Conservation (phyloP, 2,797 vertebrate species). For the Halcyon leucocephala region DNA sequence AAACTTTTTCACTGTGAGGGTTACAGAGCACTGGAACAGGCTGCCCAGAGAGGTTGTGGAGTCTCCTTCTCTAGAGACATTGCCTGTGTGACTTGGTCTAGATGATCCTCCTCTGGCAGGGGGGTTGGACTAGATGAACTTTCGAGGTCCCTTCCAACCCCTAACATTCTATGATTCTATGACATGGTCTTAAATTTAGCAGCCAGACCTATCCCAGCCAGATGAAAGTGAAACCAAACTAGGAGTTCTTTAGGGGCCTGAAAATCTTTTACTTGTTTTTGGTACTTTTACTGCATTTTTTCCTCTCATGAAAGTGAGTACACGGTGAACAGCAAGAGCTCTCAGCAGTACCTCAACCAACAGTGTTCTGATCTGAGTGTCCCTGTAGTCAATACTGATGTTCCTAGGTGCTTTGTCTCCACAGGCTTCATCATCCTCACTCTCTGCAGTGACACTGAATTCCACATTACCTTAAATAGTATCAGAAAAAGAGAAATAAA, state of each 20-base stretch:
- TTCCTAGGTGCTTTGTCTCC: constrained; percentile 70
- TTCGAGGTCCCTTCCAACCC: too few species aligned
- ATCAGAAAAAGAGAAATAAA: neutral
- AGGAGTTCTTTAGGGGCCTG: neutral
- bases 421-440: constrained; percentile 72
- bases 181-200: neutral
- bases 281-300: neutral
- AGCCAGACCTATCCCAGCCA: neutral
- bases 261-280: neutral
- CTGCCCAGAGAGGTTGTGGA: too few species aligned
- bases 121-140: too few species aligned
- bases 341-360: constrained; percentile 70
- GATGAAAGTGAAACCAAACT: neutral
- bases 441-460: constrained; percentile 75
- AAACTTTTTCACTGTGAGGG: too few species aligned
- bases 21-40: too few species aligned
- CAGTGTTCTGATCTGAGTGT: constrained; percentile 76
- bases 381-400: constrained; percentile 70
- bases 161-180: too few species aligned
- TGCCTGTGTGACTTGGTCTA: too few species aligned
- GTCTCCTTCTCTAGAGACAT: too few species aligned
- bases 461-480: constrained; percentile 51
- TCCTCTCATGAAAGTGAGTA: neutral
- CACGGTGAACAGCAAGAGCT: neutral
- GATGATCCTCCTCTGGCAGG: too few species aligned